Evolutionary conservation across 2,797 vertebrate genomes (phyloP).

Genomic region (Hydrolagus colliei): DNA sequence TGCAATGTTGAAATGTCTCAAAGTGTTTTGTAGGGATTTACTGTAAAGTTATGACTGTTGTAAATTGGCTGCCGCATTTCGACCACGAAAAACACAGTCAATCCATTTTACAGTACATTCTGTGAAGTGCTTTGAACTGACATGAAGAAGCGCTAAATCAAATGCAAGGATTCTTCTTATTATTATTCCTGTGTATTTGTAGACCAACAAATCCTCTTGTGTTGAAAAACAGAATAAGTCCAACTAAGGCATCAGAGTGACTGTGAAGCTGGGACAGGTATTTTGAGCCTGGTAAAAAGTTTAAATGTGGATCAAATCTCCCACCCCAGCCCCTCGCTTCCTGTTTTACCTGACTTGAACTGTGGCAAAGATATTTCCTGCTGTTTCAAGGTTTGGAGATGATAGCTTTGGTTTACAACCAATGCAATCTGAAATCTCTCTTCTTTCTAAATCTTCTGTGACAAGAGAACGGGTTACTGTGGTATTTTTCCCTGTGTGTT

Average conservation of each 20-base stretch:
- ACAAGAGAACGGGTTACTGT: background rate
- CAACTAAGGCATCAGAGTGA: background rate
- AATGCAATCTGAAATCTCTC: background rate
- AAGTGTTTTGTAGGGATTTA: no score
- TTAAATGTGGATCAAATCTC: no score
- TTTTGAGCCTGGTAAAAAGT: no score
- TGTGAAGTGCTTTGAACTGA: no score
- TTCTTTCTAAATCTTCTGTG: background rate
- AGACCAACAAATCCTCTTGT: background rate
- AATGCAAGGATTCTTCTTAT: no score
- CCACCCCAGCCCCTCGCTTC: background rate
- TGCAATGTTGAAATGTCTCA: no score
- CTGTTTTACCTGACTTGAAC: background rate
- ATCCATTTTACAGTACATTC: no score
- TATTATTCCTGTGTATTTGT: background rate
- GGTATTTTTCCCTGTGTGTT: background rate
- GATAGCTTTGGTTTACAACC: background rate
- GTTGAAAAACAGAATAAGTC: background rate
- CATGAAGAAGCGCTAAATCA: no score
- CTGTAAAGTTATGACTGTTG: no score
- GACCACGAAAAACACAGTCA: no score
- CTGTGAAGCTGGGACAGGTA: background rate
- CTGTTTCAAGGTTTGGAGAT: background rate
- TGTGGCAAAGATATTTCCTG: conserved; percentile 7
- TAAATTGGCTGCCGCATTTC: no score